phyloP scores from a whole-genome alignment of 2,888 invertebrate species.

The Stictocephala bisonia region DNA sequence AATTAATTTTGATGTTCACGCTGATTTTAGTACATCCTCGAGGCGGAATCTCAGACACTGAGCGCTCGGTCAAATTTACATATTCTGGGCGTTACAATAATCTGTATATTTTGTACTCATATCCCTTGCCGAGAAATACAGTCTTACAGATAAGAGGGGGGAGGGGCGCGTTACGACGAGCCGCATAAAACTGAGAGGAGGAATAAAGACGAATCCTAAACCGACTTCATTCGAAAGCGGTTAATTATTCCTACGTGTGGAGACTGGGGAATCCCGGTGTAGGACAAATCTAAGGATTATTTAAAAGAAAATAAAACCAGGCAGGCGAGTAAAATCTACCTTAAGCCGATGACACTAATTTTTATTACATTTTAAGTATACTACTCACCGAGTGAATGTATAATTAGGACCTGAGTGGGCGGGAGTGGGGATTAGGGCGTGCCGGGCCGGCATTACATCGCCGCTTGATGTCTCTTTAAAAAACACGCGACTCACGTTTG shows the following conservation, averaged over 20 bases:
- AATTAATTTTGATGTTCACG: slow-evolving; percentile 2
- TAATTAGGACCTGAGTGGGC: slow-evolving; percentile 47
- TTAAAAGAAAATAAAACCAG: slow-evolving; percentile 40
- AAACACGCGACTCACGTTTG: slow-evolving; percentile 50
- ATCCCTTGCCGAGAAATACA: slow-evolving; percentile 20
- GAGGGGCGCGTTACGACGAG: not conserved
- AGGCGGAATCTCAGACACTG: slow-evolving; percentile 24
- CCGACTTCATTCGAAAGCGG: slow-evolving; percentile 14
- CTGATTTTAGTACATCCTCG: not conserved
- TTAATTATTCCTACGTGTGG: slow-evolving; percentile 30
- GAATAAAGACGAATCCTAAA: not conserved
- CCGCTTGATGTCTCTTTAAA: slow-evolving; percentile 50
- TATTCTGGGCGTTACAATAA: slow-evolving; percentile 29
- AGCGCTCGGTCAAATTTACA: slow-evolving; percentile 26
- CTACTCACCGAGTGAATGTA: slow-evolving; percentile 44
- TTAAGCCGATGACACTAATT: slow-evolving; percentile 48
- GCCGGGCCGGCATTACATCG: slow-evolving; percentile 25
- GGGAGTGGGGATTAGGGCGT: slow-evolving; percentile 38
- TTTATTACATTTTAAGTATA: slow-evolving; percentile 52
- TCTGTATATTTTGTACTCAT: slow-evolving; percentile 29
- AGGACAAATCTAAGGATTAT: slow-evolving; percentile 40
- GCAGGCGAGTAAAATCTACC: slow-evolving; percentile 3
- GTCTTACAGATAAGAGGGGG: slow-evolving; percentile 20
- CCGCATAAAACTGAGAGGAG: not conserved
- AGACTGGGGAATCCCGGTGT: not conserved